Percentiles rank a stretch among this genome's conserved stretches.
Conservation (phyloP, 2,888 invertebrate genomes). For the Zaprionus obscuricornis region DNA sequence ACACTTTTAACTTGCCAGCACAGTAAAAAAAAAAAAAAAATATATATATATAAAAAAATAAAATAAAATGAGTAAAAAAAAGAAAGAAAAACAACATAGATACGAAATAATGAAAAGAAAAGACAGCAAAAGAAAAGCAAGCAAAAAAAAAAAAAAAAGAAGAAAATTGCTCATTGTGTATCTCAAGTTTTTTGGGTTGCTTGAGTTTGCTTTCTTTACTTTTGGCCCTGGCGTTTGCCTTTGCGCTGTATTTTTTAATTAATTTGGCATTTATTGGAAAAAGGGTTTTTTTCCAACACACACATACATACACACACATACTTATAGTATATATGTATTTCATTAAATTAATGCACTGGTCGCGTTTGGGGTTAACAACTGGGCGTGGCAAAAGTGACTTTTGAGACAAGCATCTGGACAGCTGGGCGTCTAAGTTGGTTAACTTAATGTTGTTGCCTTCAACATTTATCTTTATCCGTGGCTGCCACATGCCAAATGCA, state of each 20-base stretch:
- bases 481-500: conserved; percentile 41
- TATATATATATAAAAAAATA: no score
- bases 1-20: conserved; percentile 75
- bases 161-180: conserved; percentile 66
- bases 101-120: conserved; percentile 53
- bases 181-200: conserved; percentile 70
- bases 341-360: conserved; percentile 72
- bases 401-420: conserved; percentile 49
- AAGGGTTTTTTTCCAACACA: conserved; percentile 55
- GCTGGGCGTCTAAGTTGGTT: conserved; percentile 42
- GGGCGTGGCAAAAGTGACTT: conserved; percentile 45
- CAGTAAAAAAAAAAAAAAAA: conserved; percentile 32
- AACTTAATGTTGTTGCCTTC: conserved; percentile 24
- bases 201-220: conserved; percentile 69
- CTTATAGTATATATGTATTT: conserved; percentile 37
- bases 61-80: conserved; percentile 41
- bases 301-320: background rate
- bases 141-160: conserved; percentile 17
- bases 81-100: conserved; percentile 47
- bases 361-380: conserved; percentile 44
- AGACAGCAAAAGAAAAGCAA: conserved; percentile 32
- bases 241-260: conserved; percentile 76
- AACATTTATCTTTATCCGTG: conserved; percentile 50
- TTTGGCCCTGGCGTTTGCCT: conserved; percentile 61
- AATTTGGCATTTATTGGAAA: conserved; percentile 79